Evolutionary conservation across 2,113 vertebrate genomes (phyloP).

Genomic region (Phoxinus phoxinus): DNA sequence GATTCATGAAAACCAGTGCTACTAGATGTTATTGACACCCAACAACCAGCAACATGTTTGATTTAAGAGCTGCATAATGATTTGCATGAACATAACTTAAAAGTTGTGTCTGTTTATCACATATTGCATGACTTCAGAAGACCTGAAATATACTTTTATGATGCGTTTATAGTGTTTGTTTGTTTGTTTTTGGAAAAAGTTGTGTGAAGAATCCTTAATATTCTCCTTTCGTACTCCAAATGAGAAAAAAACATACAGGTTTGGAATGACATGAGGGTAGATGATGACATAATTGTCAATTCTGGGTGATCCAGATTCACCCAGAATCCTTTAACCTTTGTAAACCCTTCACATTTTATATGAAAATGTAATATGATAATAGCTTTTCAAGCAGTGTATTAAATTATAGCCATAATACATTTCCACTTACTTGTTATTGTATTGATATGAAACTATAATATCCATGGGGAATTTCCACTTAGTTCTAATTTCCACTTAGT

Average conservation of each 20-base stretch:
- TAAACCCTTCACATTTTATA: background rate
- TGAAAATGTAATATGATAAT: background rate
- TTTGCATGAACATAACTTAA: background rate
- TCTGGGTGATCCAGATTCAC: background rate
- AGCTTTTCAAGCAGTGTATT: background rate
- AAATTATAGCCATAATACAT: background rate
- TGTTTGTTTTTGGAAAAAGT: background rate
- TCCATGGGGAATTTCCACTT: slow-evolving; percentile 5
- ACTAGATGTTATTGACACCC: background rate
- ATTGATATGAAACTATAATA: background rate
- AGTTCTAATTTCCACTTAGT: background rate
- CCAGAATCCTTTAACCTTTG: background rate
- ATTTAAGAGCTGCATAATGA: background rate
- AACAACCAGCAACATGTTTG: background rate
- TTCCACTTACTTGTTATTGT: background rate
- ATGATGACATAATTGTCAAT: background rate
- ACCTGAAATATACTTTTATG: background rate
- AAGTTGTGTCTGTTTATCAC: background rate
- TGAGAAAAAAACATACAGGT: background rate
- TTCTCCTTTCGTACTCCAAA: background rate
- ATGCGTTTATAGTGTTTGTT: background rate
- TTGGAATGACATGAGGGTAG: background rate
- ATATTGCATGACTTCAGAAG: background rate
- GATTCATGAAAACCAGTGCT: background rate
- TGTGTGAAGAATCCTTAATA: background rate